Evolutionary conservation across 2,113 vertebrate species (phyloP).

Genomic region (Dasyornis broadbenti): DNA sequence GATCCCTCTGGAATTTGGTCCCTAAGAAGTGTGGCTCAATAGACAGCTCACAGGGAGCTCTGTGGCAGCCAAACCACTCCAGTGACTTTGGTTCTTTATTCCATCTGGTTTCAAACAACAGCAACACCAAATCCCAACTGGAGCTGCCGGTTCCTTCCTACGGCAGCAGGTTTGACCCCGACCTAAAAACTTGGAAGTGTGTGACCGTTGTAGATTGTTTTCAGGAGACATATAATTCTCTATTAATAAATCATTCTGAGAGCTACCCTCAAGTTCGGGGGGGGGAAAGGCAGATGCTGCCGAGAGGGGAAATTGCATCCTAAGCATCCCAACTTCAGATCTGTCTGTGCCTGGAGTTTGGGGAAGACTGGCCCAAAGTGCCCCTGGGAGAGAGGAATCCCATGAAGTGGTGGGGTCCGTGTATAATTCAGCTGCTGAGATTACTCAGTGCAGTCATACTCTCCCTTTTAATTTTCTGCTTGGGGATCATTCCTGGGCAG

Average conservation of each 20-base stretch:
- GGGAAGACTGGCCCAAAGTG: not conserved
- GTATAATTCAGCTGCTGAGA: not conserved
- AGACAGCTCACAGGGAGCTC: not conserved
- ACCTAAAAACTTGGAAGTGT: not conserved
- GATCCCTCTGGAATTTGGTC: not conserved
- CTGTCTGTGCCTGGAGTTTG: rapidly evolving
- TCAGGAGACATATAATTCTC: not conserved
- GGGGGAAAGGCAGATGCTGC: not conserved
- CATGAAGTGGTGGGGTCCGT: not conserved
- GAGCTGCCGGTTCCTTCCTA: not conserved
- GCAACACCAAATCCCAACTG: not conserved
- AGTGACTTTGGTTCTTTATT: not conserved
- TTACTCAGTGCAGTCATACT: not conserved
- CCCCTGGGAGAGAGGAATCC: not conserved
- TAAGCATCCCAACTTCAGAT: rapidly evolving
- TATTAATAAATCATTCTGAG: not conserved
- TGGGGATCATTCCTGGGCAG: not conserved
- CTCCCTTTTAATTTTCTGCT: not conserved
- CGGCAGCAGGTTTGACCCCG: rapidly evolving
- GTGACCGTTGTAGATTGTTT: not conserved
- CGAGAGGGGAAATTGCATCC: not conserved
- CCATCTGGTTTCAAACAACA: not conserved
- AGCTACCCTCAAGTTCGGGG: not conserved
- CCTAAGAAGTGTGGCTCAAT: not conserved
- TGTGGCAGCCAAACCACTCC: not conserved